A percentile compares a stretch with the other conserved stretches of the same genome.
Evolutionary conservation across 1,140 invertebrate genomes (phyloP).

Genomic region (Asobara japonica): DNA sequence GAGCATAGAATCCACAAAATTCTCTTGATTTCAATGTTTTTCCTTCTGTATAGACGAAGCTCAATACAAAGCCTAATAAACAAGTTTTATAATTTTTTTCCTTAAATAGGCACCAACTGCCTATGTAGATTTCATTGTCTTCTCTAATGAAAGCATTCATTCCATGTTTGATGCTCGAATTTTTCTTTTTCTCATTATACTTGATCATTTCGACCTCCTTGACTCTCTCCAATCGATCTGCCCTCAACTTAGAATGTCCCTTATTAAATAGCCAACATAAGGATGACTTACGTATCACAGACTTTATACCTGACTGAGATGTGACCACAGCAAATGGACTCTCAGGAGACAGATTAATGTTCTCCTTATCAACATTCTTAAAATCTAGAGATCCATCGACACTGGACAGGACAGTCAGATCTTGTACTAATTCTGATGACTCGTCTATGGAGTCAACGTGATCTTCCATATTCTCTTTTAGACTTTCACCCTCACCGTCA

Average conservation of each 20-base stretch:
- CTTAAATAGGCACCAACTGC: conserved; percentile 17
- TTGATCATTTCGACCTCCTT: conserved; percentile 6
- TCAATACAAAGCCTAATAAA: conserved; percentile 22
- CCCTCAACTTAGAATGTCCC: conserved; percentile 8
- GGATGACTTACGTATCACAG: conserved; percentile 14
- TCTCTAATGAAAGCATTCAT: not conserved
- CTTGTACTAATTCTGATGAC: conserved; percentile 3
- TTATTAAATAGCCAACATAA: conserved; percentile 12
- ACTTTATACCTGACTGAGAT: conserved; percentile 11
- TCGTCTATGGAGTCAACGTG: not conserved
- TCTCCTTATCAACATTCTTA: not conserved
- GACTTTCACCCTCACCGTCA: not conserved
- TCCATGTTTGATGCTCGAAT: not conserved
- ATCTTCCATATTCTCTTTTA: not conserved
- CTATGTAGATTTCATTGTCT: conserved; percentile 5
- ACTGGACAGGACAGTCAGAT: conserved; percentile 11
- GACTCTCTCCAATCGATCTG: conserved; percentile 16
- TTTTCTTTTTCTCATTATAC: not conserved
- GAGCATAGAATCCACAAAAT: conserved; percentile 2
- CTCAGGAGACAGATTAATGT: conserved; percentile 19
- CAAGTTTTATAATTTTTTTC: conserved; percentile 18
- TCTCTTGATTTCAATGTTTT: conserved; percentile 16
- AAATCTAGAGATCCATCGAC: conserved; percentile 14
- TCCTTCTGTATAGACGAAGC: conserved; percentile 12
- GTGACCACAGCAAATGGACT: conserved; percentile 5